Base-by-base conservation (phyloP, 2,888 invertebrate species). In the Rotaria macrura region DNA sequence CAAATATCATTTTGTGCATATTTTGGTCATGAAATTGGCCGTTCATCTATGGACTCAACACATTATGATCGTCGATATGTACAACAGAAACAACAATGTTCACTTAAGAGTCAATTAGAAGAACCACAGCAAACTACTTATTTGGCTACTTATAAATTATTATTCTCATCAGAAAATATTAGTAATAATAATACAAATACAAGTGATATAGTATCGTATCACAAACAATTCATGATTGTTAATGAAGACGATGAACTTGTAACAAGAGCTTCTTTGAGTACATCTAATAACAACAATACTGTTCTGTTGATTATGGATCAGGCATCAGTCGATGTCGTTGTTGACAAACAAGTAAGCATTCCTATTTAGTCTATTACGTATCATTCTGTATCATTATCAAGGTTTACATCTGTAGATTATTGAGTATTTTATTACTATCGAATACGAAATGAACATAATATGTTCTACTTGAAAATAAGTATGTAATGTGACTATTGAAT, bases 81-180 rank as follows among this genome's bases (percentile, higher is more conserved):
- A 20, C 65, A 65, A 65, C 43, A n/a, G n/a, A n/a, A n/a, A n/a
- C n/a, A 79, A 25, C 79, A 79, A 79, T 79, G 79, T 43, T n/a
- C 10, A 25, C 10, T 25, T 10, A 40, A 40, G 43, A 40, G 43
- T 43, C 79, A 79, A 79, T 5, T n/a, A 25, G 25, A 79, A 79
- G n/a, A 79, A 79, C 2, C 6, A 10, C 17, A 79, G 43, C 43
- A 43, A 43, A n/a, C 40, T 25, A 43, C 12, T 0, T n/a, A 40
- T 79, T 43, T 40, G 6, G n/a, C 9, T n/a, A 43, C 7, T 43
- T 10, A 2, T 43, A 9, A 34, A 43, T 79, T 43, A 20, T 43
- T 43, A 43, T 38, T 9, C 6, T 25, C 40, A 38, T 12, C 23
- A 43, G 43, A 9, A n/a, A 34, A 34, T 34, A 65, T 2, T 17